Conservation (phyloP, 1,140 invertebrate species). For the Fopius arisanus region DNA sequence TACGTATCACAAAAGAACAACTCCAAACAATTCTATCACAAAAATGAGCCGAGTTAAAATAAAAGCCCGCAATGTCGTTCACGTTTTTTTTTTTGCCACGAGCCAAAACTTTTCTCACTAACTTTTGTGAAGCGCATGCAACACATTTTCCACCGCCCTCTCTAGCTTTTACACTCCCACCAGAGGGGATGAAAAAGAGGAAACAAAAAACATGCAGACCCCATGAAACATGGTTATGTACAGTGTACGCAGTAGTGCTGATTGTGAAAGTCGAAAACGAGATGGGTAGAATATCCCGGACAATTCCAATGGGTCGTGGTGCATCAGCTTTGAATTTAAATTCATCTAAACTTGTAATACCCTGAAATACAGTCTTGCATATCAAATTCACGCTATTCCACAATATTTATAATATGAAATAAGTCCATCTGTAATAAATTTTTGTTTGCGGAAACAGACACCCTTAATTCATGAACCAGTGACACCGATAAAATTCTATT, state of each 20-base stretch:
- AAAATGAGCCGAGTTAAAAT: not conserved
- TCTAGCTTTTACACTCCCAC: not conserved
- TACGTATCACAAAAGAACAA: not conserved
- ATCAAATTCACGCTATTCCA: too few relatives aligned
- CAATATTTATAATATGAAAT: too few relatives aligned
- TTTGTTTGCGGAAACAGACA: too few relatives aligned
- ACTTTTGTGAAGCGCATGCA: not conserved
- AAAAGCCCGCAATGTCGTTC: not conserved
- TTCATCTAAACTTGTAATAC: not conserved
- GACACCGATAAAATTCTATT: too few relatives aligned
- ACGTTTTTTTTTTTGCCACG: not conserved
- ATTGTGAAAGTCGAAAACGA: not conserved
- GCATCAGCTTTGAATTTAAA: not conserved
- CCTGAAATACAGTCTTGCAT: not conserved
- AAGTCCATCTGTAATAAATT: too few relatives aligned
- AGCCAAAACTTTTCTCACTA: not conserved
- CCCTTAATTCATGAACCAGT: too few relatives aligned
- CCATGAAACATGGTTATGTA: not conserved
- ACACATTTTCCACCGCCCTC: not conserved
- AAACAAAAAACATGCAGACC: not conserved
- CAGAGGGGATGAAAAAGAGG: not conserved
- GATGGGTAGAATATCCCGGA: not conserved
- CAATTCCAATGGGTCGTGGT: not conserved
- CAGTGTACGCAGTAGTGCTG: not conserved
- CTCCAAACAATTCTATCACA: not conserved